phyloP scores from a whole-genome alignment of 1,140 invertebrate species.

The Listronotus bonariensis region DNA sequence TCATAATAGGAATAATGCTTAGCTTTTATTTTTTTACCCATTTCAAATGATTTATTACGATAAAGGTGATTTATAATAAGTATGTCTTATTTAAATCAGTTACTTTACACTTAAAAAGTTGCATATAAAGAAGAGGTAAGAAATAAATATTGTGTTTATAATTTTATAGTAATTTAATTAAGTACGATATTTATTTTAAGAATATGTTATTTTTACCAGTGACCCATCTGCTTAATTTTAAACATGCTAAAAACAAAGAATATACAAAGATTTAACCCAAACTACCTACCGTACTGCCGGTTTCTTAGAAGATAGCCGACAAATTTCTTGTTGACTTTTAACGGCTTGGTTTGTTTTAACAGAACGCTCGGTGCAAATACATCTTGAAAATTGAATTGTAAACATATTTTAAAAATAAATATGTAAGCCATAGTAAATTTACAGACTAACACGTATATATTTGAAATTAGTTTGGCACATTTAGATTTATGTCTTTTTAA shows the following conservation, averaged over 20 bases:
- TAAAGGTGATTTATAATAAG: too few species aligned
- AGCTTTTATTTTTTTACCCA: too few species aligned
- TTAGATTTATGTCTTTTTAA: constrained; percentile 27
- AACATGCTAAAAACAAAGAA: constrained; percentile 24
- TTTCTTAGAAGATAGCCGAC: constrained; percentile 28
- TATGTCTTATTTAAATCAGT: too few species aligned
- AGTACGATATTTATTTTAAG: background rate
- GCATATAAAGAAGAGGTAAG: too few species aligned
- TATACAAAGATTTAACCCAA: constrained; percentile 1
- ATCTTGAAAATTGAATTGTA: constrained; percentile 30
- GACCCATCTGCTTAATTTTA: constrained; percentile 3
- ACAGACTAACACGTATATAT: constrained; percentile 23
- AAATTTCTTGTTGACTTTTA: constrained; percentile 20
- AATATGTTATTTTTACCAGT: constrained; percentile 11
- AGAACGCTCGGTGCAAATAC: constrained; percentile 29
- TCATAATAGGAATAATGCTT: too few species aligned
- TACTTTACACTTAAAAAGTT: too few species aligned
- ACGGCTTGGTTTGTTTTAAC: constrained; percentile 31
- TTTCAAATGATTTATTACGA: too few species aligned
- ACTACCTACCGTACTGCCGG: constrained; percentile 10
- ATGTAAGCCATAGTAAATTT: constrained; percentile 26
- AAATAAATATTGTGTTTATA: too few species aligned
- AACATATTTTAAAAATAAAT: constrained; percentile 30
- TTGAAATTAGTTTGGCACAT: constrained; percentile 24
- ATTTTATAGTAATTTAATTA: too few species aligned